Evolutionary conservation across 1,140 invertebrate species (phyloP).

Genomic region (Drosophila melanica): DNA sequence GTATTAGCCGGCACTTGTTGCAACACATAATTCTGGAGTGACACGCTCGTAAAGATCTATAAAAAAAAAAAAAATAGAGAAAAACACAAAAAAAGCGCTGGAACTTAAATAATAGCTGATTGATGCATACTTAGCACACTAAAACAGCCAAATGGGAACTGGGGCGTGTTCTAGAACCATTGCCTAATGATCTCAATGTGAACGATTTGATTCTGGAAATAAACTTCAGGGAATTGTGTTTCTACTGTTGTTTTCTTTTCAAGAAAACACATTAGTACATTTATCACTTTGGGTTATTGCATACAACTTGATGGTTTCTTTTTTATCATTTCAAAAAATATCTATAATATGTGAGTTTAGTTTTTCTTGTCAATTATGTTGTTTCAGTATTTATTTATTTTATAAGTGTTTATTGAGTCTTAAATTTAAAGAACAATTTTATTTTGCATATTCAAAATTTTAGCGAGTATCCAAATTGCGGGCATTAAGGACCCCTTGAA

Average conservation of each 20-base stretch:
- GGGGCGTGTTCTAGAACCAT: conserved; percentile 15
- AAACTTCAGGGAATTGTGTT: conserved; percentile 2
- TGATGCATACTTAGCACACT: conserved; percentile 14
- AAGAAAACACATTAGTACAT: conserved; percentile 2
- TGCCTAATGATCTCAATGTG: conserved; percentile 16
- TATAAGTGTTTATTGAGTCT: not conserved
- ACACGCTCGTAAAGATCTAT: not conserved
- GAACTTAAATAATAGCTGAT: conserved; percentile 27
- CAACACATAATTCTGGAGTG: conserved; percentile 13
- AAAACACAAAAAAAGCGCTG: not conserved
- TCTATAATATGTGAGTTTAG: not conserved
- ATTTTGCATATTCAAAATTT: not conserved
- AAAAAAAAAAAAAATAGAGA: not conserved
- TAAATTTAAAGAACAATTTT: not conserved
- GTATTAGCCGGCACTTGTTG: conserved; percentile 10
- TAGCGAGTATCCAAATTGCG: not conserved
- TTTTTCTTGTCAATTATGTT: not conserved
- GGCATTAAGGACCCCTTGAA: not conserved
- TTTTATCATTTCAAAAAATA: not conserved
- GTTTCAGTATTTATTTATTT: not conserved
- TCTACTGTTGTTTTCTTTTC: not conserved
- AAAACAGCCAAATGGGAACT: conserved; percentile 16
- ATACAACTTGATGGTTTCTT: conserved; percentile 3
- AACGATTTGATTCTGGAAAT: conserved; percentile 29
- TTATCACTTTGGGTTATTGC: conserved; percentile 22